Base-by-base conservation (phyloP, 2,888 invertebrate species). In the Chromoteleia sp. region DNA sequence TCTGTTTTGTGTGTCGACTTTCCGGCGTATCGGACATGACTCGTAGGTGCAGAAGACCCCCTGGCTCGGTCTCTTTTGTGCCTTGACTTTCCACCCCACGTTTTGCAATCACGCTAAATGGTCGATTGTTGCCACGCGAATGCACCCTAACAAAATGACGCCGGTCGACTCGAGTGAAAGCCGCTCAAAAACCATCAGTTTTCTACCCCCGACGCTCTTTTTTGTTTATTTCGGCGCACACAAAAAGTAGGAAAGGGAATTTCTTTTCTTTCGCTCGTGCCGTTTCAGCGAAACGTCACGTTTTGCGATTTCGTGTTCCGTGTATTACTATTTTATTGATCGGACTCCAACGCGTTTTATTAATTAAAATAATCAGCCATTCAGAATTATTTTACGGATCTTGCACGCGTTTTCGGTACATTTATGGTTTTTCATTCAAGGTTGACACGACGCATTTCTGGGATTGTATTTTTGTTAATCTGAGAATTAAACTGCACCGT, bases 91-190 rank as follows among this genome's bases (percentile, higher is more conserved):
- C 79, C 48, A 67, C 81, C 80, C 83, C 75, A 45, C 61, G 81
- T 73, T 75, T 82, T 76, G 85, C 85, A 85, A 86, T 86, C 84
- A 85, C 83, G 83, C 84, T 85, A 85, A 86, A 85, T 84, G 85
- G 83, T 80, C 83, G 86, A 86, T 85, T 83, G 84, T 86, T 85
- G 84, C 84, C 85, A 82, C 83, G 83, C 85, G 85, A 86, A 84
- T 84, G 84, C 82, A 84, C 84, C 84, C 71, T 79, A 81, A 86
- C 84, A 85, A 83, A 85, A 85, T 84, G 84, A 84, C 83, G 75
- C 81, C 63, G 74, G 82, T 81, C 58, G 80, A 65, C 65, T 71
- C 71, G 45, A 74, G 70, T 78, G 78, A 82, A 83, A 81, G 78
- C 75, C 65, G 81, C 79, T 74, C 78, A 63, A 78, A 74, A 81